Evolutionary conservation across 35 echinoderm and acorn worm species (phyloP), one percentile per base, ranked within the genome.

Genomic region (Ophiothrix spiculata): DNA sequence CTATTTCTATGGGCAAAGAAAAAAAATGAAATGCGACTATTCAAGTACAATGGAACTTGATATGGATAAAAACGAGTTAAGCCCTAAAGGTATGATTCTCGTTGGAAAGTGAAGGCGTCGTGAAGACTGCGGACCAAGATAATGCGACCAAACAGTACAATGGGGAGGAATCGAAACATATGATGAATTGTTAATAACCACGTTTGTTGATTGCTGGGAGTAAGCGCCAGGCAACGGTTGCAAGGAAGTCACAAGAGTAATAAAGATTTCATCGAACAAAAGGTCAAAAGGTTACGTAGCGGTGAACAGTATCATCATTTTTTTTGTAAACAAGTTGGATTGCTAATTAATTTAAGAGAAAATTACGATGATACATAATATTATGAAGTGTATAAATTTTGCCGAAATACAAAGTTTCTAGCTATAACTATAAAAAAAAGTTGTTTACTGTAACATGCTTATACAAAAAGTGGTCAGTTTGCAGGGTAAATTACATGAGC

Each of bases 241-340:
- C 4, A 69, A 69, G 3, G 17, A 69, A 69, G 3, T 69, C 60
- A 69, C 60, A 69, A 28, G 60, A 28, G 60, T n/a, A 2, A 25
- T 69, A 69, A 69, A 6, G 25, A 4, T 69, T 69, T 69, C 2
- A 69, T n/a, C n/a, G 29, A 69, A 10, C 29, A n/a, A 12, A 69
- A 69, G 60, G 60, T 69, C 25, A 69, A 69, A n/a, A 69, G 60
- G 60, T 69, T 25, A 69, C n/a, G n/a, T n/a, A n/a, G n/a, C n/a
- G n/a, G n/a, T n/a, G n/a, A n/a, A n/a, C n/a, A n/a, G n/a, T n/a
- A n/a, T n/a, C n/a, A n/a, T n/a, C n/a, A n/a, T n/a, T n/a, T n/a
- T n/a, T n/a, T n/a, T n/a, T n/a, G n/a, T n/a, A n/a, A n/a, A n/a
- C n/a, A n/a, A n/a, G n/a, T n/a, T n/a, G n/a, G n/a, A n/a, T n/a